Conservation (phyloP, 1,140 invertebrate species). For the Ceratoteleas bidentatus region DNA sequence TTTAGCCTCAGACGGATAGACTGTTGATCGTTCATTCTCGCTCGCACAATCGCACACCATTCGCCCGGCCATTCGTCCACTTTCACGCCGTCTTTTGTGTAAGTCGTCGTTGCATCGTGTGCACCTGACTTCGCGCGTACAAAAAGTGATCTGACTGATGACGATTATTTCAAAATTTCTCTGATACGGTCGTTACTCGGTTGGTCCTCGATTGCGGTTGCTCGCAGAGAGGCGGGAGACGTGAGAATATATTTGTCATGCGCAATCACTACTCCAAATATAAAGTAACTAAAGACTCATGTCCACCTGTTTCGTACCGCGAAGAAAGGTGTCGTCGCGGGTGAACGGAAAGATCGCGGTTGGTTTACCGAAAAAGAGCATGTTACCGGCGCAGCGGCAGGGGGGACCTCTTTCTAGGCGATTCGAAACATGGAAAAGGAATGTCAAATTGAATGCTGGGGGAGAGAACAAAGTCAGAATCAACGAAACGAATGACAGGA, state of each 20-base stretch:
- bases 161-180: constrained; percentile 67
- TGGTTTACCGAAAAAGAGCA: no score
- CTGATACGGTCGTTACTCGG: constrained; percentile 76
- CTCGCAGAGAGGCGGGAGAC: constrained; percentile 80
- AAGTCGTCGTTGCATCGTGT: constrained; percentile 29
- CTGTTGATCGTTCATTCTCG: constrained; percentile 56
- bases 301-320: constrained; percentile 77
- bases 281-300: constrained; percentile 81
- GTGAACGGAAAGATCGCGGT: background rate
- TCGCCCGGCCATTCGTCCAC: constrained; percentile 22
- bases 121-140: constrained; percentile 66
- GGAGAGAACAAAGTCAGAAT: constrained; percentile 36
- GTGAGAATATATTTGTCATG: constrained; percentile 81
- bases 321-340: constrained; percentile 57
- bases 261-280: constrained; percentile 82
- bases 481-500: constrained; percentile 19
- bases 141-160: constrained; percentile 64
- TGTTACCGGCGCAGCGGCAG: no score
- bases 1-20: constrained; percentile 49
- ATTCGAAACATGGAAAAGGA: constrained; percentile 73
- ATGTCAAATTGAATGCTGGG: constrained; percentile 74
- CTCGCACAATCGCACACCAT: constrained; percentile 9
- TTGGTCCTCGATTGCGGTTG: constrained; percentile 78
- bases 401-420: constrained; percentile 60
- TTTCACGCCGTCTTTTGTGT: constrained; percentile 33